Evolutionary conservation across 2,113 vertebrate species (phyloP).

Genomic region (Serilophus lunatus): DNA sequence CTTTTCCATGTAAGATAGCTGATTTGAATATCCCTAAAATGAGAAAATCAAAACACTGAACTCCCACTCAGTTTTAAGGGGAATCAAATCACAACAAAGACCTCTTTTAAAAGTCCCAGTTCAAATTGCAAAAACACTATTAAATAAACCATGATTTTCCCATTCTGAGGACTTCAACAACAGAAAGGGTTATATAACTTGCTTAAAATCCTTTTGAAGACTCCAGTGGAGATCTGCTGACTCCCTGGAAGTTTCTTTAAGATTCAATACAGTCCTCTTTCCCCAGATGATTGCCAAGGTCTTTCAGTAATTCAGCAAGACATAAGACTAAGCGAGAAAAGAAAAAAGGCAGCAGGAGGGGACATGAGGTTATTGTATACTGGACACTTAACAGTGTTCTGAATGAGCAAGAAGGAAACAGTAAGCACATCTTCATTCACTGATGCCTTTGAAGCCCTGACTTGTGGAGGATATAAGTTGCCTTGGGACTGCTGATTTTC

Average conservation of each 20-base stretch:
- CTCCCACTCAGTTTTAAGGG: background rate
- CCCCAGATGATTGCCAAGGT: background rate
- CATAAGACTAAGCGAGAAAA: background rate
- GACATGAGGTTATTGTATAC: background rate
- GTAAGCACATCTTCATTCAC: background rate
- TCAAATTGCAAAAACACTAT: background rate
- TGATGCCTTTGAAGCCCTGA: background rate
- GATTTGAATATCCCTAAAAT: background rate
- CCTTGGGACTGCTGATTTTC: background rate
- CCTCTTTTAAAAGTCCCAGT: background rate
- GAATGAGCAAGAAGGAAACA: background rate
- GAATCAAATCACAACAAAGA: background rate
- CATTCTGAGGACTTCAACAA: background rate
- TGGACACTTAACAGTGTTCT: background rate
- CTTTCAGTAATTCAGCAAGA: background rate
- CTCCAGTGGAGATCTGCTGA: background rate
- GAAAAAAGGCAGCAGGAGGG: background rate
- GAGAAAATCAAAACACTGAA: background rate
- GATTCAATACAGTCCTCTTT: background rate
- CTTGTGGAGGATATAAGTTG: background rate
- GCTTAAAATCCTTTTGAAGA: background rate
- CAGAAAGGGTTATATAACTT: background rate
- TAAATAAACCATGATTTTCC: background rate
- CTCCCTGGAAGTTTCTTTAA: background rate
- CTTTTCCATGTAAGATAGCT: background rate